Conservation (phyloP, 2,113 vertebrate genomes). For the rabbit (Oryctolagus cuniculus) region mOryCun1.1 NC_091451.1:11508001-11508500, state of each 20-base stretch:
- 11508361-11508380: conserved; percentile 79
- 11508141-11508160: conserved; percentile 26
- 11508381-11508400: conserved; percentile 73
- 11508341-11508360: conserved; percentile 75
- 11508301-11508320: conserved; percentile 40
- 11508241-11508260: conserved; percentile 50
- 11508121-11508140: not conserved
- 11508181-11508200: conserved; percentile 32
- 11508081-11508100: conserved; percentile 16
- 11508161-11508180: conserved; percentile 35
- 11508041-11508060: conserved; percentile 52
- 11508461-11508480: conserved; percentile 70
- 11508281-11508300: conserved; percentile 58
- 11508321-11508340: conserved; percentile 60
- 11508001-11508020: conserved; percentile 17
- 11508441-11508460: conserved; percentile 72
- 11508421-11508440: conserved; percentile 54
- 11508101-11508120: conserved; percentile 41
- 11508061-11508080: not conserved
- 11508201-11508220: conserved; percentile 50
- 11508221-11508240: conserved; percentile 32
- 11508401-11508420: conserved; percentile 43
- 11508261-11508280: conserved; percentile 64
- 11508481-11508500: conserved; percentile 37
- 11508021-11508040: conserved; percentile 43